A percentile compares a stretch with the other conserved stretches of the same genome.
Conservation (phyloP, 2,113 vertebrate genomes). For the Mormoops blainvillei region DNA sequence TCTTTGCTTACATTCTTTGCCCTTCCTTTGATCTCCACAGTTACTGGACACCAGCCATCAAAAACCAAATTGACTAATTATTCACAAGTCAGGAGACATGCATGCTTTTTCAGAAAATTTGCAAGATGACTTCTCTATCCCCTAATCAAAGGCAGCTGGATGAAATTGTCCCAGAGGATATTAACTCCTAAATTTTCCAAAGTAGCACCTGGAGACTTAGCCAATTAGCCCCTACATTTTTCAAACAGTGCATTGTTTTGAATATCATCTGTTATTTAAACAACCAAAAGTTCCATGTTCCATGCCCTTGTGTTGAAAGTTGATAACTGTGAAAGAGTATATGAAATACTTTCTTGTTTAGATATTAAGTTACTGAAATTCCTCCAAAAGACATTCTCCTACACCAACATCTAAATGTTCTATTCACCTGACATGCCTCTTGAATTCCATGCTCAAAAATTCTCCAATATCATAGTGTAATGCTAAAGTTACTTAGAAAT, state of each 20-base stretch:
- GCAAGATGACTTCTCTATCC: constrained; percentile 18
- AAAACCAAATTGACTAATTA: constrained; percentile 46
- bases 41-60: background rate
- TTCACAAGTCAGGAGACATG: constrained; percentile 23
- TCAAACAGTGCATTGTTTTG: constrained; percentile 38
- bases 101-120: constrained; percentile 41
- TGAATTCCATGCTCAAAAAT: background rate
- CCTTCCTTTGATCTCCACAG: background rate
- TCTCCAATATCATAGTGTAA: background rate
- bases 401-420: background rate
- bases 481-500: background rate
- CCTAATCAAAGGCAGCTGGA: constrained; percentile 57
- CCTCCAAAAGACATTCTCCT: background rate
- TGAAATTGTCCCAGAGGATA: constrained; percentile 26
- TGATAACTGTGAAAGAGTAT: background rate
- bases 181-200: constrained; percentile 40
- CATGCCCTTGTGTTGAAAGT: background rate
- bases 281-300: background rate
- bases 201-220: constrained; percentile 6
- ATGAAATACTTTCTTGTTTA: background rate
- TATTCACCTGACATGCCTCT: background rate
- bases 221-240: constrained; percentile 6
- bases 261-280: constrained; percentile 31
- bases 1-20: background rate
- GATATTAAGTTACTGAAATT: background rate